Base-by-base conservation (phyloP, 92 coral and sea anemone genomes). In the Actinernus sp. region DNA sequence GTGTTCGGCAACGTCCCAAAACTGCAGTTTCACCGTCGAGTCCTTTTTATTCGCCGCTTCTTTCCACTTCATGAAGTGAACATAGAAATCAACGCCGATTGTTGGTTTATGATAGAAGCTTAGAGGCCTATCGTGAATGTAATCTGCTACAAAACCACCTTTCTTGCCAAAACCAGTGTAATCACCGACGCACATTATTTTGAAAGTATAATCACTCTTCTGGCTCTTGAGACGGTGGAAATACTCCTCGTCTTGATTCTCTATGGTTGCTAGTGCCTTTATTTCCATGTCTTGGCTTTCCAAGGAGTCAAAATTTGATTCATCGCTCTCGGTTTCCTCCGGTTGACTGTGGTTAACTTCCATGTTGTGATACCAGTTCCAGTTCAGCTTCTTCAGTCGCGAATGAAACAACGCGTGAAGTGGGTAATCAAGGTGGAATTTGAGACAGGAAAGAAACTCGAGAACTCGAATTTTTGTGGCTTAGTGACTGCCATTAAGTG, bases 1-100 rank as follows among this genome's bases (percentile, higher is more conserved):
- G 43, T 90, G 96, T 41, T 90, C 96, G 41, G 96, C 96, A 14
- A 90, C 88, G 68, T 90, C 96, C 96, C 96, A 90, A 65, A 90
- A 90, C 63, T 90, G 96, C 24, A 90, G 81, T 44, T 90, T 90
- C 30, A 90, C 96, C 5, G 79, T 64, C 19, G 46, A 49, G 30
- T 81, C 89, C 40, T 70, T 76, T 30, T 75, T 80, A 53, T 68
- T 80, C 10, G 55, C 30, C 18, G 58, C 49, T 56, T 86, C 89
- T 55, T 19, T 74, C 92, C 96, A 90, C 30, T 72, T 70, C 3
- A 90, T 57, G 60, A 86, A 90, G 58, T 90, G 81, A 21, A 90
- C 47, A 71, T 90, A 90, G 63, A 90, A 90, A 49, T 90, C 96
- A 2, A 90, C 96, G 9, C 96, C 96, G 20, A 90, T 86, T 40